Evolutionary conservation across 2,797 vertebrate genomes (phyloP).

Genomic region (Crenichthys baileyi): DNA sequence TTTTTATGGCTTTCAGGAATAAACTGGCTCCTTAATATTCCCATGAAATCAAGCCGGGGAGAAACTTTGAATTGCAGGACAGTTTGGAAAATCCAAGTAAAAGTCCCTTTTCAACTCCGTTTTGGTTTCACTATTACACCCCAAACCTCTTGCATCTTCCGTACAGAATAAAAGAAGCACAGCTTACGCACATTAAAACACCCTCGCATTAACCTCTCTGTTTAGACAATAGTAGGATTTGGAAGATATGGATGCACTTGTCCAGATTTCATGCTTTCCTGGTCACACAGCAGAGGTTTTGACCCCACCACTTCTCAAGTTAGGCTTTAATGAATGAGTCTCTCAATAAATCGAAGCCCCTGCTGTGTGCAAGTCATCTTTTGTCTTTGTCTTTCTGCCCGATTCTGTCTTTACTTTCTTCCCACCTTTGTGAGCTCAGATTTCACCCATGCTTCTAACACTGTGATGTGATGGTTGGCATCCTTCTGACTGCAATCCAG

Average conservation of each 20-base stretch:
- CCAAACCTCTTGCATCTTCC: conserved; percentile 5
- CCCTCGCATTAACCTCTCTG: conserved; percentile 35
- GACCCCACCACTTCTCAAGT: conserved; percentile 54
- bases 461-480: conserved; percentile 50
- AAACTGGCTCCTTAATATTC: background rate
- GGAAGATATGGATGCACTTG: conserved; percentile 63
- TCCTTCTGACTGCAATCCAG: conserved; percentile 24
- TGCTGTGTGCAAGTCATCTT: conserved; percentile 31
- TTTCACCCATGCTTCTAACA: conserved; percentile 45
- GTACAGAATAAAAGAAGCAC: conserved; percentile 16
- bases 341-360: conserved; percentile 51
- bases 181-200: conserved; percentile 22
- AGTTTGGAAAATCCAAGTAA: conserved; percentile 20
- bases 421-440: conserved; percentile 12
- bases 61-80: background rate
- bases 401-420: conserved; percentile 12
- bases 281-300: conserved; percentile 59
- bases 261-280: conserved; percentile 72
- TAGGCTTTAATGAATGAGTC: conserved; percentile 41
- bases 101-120: conserved; percentile 15
- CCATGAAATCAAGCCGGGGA: background rate
- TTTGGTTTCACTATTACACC: conserved; percentile 33
- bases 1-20: background rate
- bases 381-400: conserved; percentile 6
- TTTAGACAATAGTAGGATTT: conserved; percentile 77